Percentiles rank a stretch among this genome's conserved stretches.
These are phyloP conservation scores for Heliothis subflexa DNA, from an alignment of 1,140 invertebrate genomes.

Conservation along the genomic window DNA sequence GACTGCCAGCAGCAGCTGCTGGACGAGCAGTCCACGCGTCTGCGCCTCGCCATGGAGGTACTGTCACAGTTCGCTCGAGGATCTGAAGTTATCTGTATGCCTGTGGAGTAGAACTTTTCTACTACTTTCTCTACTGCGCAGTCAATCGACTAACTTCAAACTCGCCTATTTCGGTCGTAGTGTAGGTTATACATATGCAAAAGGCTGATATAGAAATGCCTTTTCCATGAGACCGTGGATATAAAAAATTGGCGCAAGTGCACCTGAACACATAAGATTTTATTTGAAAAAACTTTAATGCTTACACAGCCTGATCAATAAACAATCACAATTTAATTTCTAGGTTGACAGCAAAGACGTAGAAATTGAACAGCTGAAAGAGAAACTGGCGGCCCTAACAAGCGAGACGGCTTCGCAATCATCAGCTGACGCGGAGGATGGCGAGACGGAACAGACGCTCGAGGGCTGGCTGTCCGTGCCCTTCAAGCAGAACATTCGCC, in stretches of 20 bases:
- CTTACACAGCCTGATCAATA: background rate
- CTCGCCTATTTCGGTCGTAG: too few species aligned
- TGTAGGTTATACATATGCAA: too few species aligned
- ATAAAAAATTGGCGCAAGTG: too few species aligned
- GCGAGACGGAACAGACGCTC: conserved; percentile 93
- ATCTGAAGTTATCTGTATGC: too few species aligned
- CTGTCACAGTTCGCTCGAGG: too few species aligned
- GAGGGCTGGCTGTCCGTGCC: conserved; percentile 98
- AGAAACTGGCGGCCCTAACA: conserved; percentile 91
- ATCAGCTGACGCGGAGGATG: conserved; percentile 95
- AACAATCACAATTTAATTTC: conserved; percentile 26
- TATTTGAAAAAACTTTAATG: too few species aligned
- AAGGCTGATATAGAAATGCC: too few species aligned
- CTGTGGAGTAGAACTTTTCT: too few species aligned
- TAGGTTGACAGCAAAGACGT: conserved; percentile 96
- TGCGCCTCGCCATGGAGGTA: conserved; percentile 96
- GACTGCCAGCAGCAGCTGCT: conserved; percentile 92
- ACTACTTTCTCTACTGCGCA: too few species aligned
- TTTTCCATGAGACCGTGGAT: too few species aligned
- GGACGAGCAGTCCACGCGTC: conserved; percentile 89
- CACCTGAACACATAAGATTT: too few species aligned
- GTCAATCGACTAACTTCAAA: too few species aligned
- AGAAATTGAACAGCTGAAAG: conserved; percentile 96
- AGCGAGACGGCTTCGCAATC: conserved; percentile 96
- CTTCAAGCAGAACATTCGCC: conserved; percentile 97